Evolutionary conservation across 2,797 vertebrate genomes (phyloP).

Genomic region (Vespertilio murinus): DNA sequence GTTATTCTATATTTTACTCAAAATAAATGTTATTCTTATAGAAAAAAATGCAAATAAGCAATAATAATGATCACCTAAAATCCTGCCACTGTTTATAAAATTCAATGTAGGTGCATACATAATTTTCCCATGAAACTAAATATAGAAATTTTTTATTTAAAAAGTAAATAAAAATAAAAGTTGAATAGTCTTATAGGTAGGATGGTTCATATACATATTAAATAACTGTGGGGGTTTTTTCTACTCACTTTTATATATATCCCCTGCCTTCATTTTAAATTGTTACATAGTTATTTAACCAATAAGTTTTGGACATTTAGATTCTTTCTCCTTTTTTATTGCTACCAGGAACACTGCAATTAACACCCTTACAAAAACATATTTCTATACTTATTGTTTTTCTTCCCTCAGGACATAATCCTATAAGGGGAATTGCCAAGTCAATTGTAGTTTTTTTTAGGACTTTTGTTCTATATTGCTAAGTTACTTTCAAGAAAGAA

Average conservation of each 20-base stretch:
- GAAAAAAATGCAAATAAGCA: background rate
- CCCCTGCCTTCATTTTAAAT: background rate
- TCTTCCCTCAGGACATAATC: slow-evolving; percentile 46
- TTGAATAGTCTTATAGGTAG: background rate
- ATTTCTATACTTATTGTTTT: background rate
- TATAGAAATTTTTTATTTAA: slow-evolving; percentile 16
- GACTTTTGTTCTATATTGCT: slow-evolving; percentile 33
- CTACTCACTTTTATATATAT: background rate
- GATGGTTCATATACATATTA: background rate
- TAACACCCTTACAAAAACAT: slow-evolving; percentile 35
- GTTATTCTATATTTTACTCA: slow-evolving; percentile 54
- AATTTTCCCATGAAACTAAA: slow-evolving; percentile 8
- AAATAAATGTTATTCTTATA: slow-evolving; percentile 42
- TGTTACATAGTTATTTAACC: slow-evolving; percentile 4
- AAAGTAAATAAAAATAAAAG: background rate
- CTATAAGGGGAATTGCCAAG: background rate
- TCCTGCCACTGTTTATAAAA: background rate
- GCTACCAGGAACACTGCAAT: background rate
- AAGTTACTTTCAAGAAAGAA: slow-evolving; percentile 58
- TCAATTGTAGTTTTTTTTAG: background rate
- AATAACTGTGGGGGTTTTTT: background rate
- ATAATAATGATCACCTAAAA: background rate
- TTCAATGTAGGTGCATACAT: background rate
- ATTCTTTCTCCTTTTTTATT: slow-evolving; percentile 29
- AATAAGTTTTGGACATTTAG: slow-evolving; percentile 25